A percentile compares a stretch with the other conserved stretches of the same genome.
These are phyloP conservation scores for Myotis yumanensis DNA, from an alignment of 2,113 vertebrate species.

Conservation along the genomic window DNA sequence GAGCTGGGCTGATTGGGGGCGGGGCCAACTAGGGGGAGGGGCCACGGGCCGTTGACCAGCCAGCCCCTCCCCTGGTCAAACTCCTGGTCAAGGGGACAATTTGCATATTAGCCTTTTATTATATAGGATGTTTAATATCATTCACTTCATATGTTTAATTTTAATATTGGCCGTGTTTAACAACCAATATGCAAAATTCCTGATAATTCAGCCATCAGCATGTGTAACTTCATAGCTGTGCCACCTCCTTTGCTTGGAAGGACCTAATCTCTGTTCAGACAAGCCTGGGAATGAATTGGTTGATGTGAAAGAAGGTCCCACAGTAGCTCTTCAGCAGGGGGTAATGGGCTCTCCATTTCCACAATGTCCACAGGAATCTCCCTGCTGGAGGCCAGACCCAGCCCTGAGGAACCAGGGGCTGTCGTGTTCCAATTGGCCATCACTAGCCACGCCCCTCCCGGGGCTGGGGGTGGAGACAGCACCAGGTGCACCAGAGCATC, in stretches of 20 bases:
- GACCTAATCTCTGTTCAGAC: not conserved
- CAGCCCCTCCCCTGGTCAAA: too few species aligned
- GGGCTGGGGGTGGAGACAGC: not conserved
- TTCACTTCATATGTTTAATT: not conserved
- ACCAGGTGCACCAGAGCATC: not conserved
- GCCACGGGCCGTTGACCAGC: too few species aligned
- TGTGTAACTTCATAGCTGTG: not conserved
- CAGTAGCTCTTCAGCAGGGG: too few species aligned
- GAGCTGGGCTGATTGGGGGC: too few species aligned
- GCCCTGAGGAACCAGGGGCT: not conserved
- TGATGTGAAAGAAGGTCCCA: rapidly evolving
- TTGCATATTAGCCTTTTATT: not conserved
- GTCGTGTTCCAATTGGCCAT: not conserved
- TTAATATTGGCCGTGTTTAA: not conserved
- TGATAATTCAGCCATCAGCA: not conserved
- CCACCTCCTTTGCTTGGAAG: too few species aligned
- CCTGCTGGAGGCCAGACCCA: not conserved
- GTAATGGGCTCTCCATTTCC: not conserved
- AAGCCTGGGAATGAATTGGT: not conserved
- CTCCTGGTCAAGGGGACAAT: too few species aligned
- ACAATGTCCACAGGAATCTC: rapidly evolving
- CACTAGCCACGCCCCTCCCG: not conserved
- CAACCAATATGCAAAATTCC: not conserved
- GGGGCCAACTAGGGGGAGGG: too few species aligned
- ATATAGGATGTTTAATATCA: not conserved